Evolutionary conservation across 2,797 vertebrate species (phyloP), one percentile per base, ranked within the genome.

Genomic region (Darevskia mixta): DNA sequence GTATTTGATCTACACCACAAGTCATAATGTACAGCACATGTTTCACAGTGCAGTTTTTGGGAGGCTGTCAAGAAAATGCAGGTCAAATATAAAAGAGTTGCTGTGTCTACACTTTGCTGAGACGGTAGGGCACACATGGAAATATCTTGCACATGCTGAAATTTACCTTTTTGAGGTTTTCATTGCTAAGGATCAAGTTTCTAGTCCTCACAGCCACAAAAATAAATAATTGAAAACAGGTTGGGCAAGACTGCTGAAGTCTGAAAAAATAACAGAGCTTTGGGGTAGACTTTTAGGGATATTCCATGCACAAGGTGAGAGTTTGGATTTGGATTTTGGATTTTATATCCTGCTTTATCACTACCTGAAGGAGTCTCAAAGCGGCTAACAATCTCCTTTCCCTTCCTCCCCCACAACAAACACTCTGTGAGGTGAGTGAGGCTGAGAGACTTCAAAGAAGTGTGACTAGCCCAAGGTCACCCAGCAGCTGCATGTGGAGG

Each of bases 1-100:
- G 23, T 38, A 35, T 76, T 38, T 84, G 20, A 43, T 84, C 87
- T 84, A 87, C 35, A 55, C 69, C 29, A 67, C 29, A 86, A 67
- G 32, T 81, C 71, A 45, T 81, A 82, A 86, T 89, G 43, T 58
- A 67, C 35, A 69, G 18, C 71, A 77, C 58, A 45, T 0, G 0
- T 2, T 83, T 64, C 23, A 83, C 1, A 20, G 4, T 69, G 45
- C 23, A 38, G 75, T 88, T 90, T 85, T 92, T 88, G 83, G 55
- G 87, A 82, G 87, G 6, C 15, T 45, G 13, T 66, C 15, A 45
- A 75, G n/a, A 80, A 73, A 85, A 88, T 38, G 11, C 55, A 10
- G 41, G 29, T 29, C 45, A 80, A 69, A 41, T 83, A 77, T 69
- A 23, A 75, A 29, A 66, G 29, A 81, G 27, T 87, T 81, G 32